A percentile compares a stretch with the other conserved stretches of the same genome.
Conservation (phyloP, 2,888 invertebrate species). For the Nemoura dubitans region DNA sequence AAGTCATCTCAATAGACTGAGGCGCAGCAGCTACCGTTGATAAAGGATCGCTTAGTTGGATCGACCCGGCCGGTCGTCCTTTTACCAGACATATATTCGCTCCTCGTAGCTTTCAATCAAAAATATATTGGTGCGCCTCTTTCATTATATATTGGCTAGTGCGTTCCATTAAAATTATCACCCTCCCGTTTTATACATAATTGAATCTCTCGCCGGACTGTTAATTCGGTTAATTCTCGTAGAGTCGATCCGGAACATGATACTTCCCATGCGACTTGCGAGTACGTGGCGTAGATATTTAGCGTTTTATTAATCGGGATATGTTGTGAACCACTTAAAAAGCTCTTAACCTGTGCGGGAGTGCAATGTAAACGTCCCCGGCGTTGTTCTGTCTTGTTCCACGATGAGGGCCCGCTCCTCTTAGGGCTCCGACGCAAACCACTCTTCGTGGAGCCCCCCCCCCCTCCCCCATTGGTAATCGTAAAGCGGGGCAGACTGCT, state of each 20-base stretch:
- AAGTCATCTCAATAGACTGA: background rate
- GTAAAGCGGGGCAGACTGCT: background rate
- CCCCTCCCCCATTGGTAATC: background rate
- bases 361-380: background rate
- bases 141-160: background rate
- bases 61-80: background rate
- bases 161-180: background rate
- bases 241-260: background rate
- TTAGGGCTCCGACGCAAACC: background rate
- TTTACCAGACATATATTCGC: background rate
- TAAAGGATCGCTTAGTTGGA: background rate
- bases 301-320: background rate
- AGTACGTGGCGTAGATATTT: background rate
- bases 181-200: background rate
- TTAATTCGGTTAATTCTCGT: background rate
- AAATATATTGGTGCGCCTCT: background rate
- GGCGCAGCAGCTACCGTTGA: background rate
- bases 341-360: background rate
- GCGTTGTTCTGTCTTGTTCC: background rate
- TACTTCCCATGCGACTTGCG: background rate
- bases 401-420: background rate
- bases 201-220: background rate
- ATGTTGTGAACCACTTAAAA: background rate
- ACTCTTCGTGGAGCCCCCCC: background rate
- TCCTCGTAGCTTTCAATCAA: background rate